phyloP scores from a whole-genome alignment of 2,797 vertebrate species.

The Gallinago stenura region DNA sequence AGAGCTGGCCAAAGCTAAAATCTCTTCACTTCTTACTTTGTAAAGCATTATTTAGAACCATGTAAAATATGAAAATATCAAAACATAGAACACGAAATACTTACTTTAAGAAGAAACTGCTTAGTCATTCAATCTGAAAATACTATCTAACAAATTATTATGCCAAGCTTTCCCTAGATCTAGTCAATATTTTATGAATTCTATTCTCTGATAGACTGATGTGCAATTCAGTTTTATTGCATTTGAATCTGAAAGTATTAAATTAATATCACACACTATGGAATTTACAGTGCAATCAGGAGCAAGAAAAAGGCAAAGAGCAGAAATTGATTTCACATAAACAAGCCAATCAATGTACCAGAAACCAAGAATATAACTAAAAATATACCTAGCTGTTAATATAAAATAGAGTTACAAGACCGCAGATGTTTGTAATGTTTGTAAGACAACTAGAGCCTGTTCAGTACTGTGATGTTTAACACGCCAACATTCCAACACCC shows the following conservation, averaged over 20 bases:
- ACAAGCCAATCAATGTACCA: not conserved
- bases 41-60: not conserved
- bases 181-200: not conserved
- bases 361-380: not conserved
- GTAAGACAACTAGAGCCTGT: not conserved
- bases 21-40: not conserved
- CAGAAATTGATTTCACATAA: not conserved
- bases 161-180: not conserved
- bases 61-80: not conserved
- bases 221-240: not conserved
- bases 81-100: not conserved
- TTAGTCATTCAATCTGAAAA: not conserved
- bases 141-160: not conserved
- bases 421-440: not conserved
- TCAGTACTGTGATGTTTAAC: not conserved
- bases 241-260: constrained; percentile 11
- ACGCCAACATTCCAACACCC: not conserved
- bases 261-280: not conserved
- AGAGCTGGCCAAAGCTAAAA: not conserved
- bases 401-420: not conserved
- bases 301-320: not conserved
- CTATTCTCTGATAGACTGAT: not conserved
- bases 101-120: not conserved
- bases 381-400: not conserved
- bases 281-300: not conserved